A percentile compares a stretch with the other conserved stretches of the same genome.
phyloP scores from a whole-genome alignment of 2,888 invertebrate species.

The Apodemia duryi region DNA sequence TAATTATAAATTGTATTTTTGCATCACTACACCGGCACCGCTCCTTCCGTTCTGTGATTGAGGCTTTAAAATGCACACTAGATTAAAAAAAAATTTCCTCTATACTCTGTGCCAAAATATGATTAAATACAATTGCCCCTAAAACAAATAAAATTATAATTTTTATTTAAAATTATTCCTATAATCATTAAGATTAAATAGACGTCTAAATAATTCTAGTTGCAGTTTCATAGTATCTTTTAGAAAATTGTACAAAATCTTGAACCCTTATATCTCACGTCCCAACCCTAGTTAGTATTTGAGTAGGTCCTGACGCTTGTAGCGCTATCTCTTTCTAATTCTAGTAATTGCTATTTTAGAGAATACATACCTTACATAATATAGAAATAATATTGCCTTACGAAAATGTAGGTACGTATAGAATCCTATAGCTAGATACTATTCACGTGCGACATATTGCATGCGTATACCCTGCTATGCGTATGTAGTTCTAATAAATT shows the following conservation, averaged over 20 bases:
- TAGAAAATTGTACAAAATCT: constrained; percentile 68
- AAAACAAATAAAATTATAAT: constrained; percentile 26
- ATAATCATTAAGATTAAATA: constrained; percentile 42
- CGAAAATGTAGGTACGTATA: constrained; percentile 5
- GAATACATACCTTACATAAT: constrained; percentile 2
- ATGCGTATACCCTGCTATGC: background rate
- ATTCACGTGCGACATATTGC: background rate
- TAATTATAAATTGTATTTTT: constrained; percentile 59
- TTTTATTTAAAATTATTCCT: constrained; percentile 29
- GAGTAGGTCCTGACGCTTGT: constrained; percentile 43
- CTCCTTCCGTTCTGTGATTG: constrained; percentile 74
- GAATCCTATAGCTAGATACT: background rate
- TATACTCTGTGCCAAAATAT: constrained; percentile 68
- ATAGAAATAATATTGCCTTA: constrained; percentile 12
- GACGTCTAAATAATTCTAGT: constrained; percentile 55
- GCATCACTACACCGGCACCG: constrained; percentile 65
- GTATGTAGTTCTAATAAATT: background rate
- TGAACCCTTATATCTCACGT: constrained; percentile 73
- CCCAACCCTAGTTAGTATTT: constrained; percentile 59
- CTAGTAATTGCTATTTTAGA: constrained; percentile 27
- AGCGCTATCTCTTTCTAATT: constrained; percentile 34
- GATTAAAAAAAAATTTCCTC: constrained; percentile 47
- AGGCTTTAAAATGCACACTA: constrained; percentile 61
- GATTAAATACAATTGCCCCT: constrained; percentile 34
- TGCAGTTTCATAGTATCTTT: constrained; percentile 48